These are phyloP conservation scores for Melanotaenia pygmaea DNA, from an alignment of 2,797 vertebrate genomes.

Conservation along the genomic window DNA sequence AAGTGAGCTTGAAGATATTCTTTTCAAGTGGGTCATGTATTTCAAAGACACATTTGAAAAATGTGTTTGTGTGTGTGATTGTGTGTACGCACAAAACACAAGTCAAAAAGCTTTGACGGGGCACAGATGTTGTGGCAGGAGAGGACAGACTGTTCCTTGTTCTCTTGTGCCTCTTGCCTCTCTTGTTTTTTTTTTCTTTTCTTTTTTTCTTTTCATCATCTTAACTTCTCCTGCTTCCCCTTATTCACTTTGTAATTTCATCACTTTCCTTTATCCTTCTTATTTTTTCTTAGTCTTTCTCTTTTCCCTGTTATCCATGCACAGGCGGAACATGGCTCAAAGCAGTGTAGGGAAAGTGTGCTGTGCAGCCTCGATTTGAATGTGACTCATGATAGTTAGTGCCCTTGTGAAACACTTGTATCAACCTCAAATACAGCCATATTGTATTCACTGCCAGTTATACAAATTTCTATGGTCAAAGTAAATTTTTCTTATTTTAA, in stretches of 20 bases:
- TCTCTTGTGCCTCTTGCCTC: not conserved
- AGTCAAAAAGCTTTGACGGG: constrained; percentile 45
- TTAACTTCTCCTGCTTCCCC: not conserved
- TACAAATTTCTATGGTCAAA: no score
- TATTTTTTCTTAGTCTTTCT: not conserved
- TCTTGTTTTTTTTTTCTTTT: not conserved
- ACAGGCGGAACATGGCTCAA: no score
- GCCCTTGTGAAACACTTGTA: constrained; percentile 2
- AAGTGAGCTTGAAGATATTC: constrained; percentile 34
- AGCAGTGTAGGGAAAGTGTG: no score
- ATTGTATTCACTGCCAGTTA: no score
- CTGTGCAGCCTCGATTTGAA: not conserved
- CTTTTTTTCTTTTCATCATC: constrained; percentile 2
- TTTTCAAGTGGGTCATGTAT: constrained; percentile 57
- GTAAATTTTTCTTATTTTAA: not conserved
- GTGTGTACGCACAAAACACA: constrained; percentile 10
- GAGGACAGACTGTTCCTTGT: constrained; percentile 25
- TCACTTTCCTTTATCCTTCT: not conserved
- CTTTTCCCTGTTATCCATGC: no score
- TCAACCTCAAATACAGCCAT: not conserved
- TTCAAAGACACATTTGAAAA: constrained; percentile 10
- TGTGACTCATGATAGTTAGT: not conserved
- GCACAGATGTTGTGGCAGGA: constrained; percentile 47
- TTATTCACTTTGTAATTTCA: not conserved
- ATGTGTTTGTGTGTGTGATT: constrained; percentile 9